Base-by-base conservation (phyloP, 1,140 invertebrate species). In the Magallana ariakensis region DNA sequence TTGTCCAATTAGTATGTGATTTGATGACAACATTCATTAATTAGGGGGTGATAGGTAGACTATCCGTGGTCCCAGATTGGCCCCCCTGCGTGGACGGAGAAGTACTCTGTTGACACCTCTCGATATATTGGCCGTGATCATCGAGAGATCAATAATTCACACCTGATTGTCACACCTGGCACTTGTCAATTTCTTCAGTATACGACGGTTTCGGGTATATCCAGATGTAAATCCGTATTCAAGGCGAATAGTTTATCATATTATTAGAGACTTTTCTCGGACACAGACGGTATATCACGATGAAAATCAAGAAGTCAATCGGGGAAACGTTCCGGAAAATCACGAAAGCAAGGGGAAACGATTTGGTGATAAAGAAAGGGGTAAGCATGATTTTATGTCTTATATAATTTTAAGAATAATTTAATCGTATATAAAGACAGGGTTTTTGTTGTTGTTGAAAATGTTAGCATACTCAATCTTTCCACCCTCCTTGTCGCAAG, bases 121-220 rank as follows among this genome's bases (percentile, higher is more conserved):
- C 66, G 13, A 75, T 33, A 26, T 75, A 75, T 33, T 75, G 66
- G 33, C 66, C 10, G 19, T 75, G 66, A 75, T 75, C 66, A 26
- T 6, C 7, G 66, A 26, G 22, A 75, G 19, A 75, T 75, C 66
- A 26, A 33, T 26, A 33, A 13, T 75, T 75, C 66, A 26, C 66
- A 75, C 66, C 66, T 26, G 66, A 75, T 10, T 75, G 19, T 75
- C 66, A 75, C 66, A 75, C 66, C 66, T 75, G 66, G 66, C 66
- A 75, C 22, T 26, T 75, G 66, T 26, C 66, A 75, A 75, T 75
- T 75, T 75, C 66, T 11, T 22, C 33, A 11, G 4, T 22, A 26
- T 33, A 26, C 22, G 4, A 26, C 33, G 7, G 13, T 26, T 75
- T 70, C 22, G 15, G 22, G 22, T 33, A 75, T 26, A 75, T 26